Percentiles rank a stretch among this genome's conserved stretches.
Evolutionary conservation across 2,797 vertebrate species (phyloP).

Genomic region (Aselliscus stoliczkanus): DNA sequence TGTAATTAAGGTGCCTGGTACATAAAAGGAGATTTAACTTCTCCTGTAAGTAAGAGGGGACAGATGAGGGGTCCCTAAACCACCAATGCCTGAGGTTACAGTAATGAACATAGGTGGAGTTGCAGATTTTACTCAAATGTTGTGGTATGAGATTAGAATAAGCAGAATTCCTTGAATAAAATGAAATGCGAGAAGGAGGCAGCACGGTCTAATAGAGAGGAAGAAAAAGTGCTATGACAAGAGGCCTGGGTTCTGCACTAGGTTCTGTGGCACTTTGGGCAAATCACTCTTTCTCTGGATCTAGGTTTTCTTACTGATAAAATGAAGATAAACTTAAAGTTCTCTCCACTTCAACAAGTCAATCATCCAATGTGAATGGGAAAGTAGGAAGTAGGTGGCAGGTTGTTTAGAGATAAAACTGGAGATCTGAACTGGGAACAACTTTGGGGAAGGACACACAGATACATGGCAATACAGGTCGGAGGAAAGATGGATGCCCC

Average conservation of each 20-base stretch:
- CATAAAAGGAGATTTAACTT: not conserved
- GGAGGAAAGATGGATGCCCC: not conserved
- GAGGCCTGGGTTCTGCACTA: not conserved
- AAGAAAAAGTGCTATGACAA: not conserved
- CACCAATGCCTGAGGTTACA: not conserved
- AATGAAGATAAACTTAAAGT: constrained; percentile 8
- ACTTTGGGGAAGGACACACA: too few relatives aligned
- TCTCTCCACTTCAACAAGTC: not conserved
- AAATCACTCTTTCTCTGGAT: not conserved
- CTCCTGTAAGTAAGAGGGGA: not conserved
- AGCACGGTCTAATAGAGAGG: not conserved
- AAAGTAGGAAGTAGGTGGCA: not conserved
- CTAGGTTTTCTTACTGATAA: not conserved
- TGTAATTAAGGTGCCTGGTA: not conserved
- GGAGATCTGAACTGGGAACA: not conserved
- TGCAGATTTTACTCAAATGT: not conserved
- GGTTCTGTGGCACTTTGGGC: not conserved
- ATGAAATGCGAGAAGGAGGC: not conserved
- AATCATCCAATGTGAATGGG: not conserved
- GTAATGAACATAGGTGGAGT: not conserved
- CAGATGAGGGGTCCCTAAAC: not conserved
- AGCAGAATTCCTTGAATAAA: not conserved
- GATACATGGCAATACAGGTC: not conserved
- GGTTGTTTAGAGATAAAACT: not conserved
- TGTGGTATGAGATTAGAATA: not conserved